Evolutionary conservation across 92 coral and sea anemone genomes (phyloP).

Genomic region (Umimayanthus chanpuru): DNA sequence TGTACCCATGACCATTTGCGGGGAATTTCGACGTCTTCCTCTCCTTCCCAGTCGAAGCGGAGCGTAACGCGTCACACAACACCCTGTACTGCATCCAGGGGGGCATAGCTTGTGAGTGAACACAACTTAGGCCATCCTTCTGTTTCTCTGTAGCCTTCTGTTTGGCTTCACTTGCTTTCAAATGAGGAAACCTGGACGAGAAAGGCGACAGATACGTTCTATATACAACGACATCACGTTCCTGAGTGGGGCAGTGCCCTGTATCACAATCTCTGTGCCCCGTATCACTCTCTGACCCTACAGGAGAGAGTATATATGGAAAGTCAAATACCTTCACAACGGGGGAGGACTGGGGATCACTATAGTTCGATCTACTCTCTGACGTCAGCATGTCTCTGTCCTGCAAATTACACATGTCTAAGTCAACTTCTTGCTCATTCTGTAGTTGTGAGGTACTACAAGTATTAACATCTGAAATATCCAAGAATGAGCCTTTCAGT

Average conservation of each 20-base stretch:
- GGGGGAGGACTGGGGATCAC: background rate
- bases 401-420: conserved; percentile 23
- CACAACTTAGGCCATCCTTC: background rate
- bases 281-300: background rate
- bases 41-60: conserved; percentile 14
- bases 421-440: conserved; percentile 29
- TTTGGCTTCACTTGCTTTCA: conserved; percentile 17
- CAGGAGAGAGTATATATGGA: background rate
- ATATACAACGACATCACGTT: background rate
- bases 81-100: conserved; percentile 42
- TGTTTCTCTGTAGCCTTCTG: background rate
- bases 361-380: background rate
- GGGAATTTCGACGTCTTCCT: background rate
- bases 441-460: background rate
- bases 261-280: background rate
- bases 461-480: background rate
- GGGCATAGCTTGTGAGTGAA: background rate
- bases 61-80: conserved; percentile 32
- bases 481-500: background rate
- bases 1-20: conserved; percentile 3
- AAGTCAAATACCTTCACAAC: conserved; percentile 6
- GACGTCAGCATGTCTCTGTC: background rate
- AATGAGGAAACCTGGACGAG: conserved; percentile 38
- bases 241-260: background rate
- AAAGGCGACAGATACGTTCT: conserved; percentile 24